Evolutionary conservation across 2,797 vertebrate genomes (phyloP).

Genomic region (Cossypha dichroa): DNA sequence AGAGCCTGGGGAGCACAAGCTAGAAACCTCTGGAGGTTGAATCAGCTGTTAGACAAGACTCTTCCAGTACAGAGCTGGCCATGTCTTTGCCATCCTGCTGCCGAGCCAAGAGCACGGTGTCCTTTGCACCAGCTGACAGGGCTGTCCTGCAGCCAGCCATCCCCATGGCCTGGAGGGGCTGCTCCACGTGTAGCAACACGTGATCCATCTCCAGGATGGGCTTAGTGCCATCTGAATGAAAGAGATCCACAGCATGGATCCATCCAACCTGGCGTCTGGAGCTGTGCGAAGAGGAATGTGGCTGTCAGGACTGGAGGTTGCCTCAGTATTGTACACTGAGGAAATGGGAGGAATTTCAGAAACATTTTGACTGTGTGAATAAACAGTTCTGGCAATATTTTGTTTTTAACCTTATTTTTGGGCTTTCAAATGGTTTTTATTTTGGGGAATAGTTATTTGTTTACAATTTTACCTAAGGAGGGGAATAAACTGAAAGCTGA

Average conservation of each 20-base stretch:
- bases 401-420: background rate
- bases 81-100: rapidly evolving
- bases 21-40: background rate
- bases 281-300: rapidly evolving
- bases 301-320: background rate
- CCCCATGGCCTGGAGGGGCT: background rate
- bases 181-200: rapidly evolving
- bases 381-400: background rate
- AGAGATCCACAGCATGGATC: background rate
- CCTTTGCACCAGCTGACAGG: rapidly evolving
- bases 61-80: background rate
- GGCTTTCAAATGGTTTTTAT: background rate
- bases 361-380: background rate
- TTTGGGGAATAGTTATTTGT: background rate
- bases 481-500: background rate
- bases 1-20: background rate
- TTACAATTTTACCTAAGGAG: background rate
- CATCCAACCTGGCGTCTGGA: rapidly evolving
- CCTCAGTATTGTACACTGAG: background rate
- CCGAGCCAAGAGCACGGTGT: rapidly evolving
- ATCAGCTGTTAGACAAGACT: background rate
- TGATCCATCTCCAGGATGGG: rapidly evolving
- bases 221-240: background rate
- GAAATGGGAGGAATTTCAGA: background rate
- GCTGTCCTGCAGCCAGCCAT: background rate